Percentiles rank a stretch among this genome's conserved stretches.
Conservation (phyloP, 2,797 vertebrate genomes). For the Lemur catta region DNA sequence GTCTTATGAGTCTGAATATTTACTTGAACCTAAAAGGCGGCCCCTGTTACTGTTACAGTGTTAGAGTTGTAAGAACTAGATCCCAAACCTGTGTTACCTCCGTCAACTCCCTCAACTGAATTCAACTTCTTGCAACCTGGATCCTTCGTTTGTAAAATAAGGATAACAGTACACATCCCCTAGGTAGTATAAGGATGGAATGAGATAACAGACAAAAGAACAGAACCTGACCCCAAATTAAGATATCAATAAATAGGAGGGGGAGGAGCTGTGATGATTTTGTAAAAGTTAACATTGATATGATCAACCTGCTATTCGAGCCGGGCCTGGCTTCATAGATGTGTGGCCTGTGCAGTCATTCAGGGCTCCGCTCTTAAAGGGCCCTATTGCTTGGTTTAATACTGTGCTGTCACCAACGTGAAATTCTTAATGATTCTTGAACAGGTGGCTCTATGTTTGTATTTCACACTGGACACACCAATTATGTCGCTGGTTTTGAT, state of each 20-base stretch:
- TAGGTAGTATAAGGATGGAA: neutral
- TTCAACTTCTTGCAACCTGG: neutral
- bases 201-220: neutral
- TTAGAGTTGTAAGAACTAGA: neutral
- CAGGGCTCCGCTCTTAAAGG: fast-evolving
- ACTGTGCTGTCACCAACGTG: fast-evolving
- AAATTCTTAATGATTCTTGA: neutral
- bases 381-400: neutral
- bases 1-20: neutral
- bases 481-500: neutral
- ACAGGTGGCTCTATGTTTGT: neutral
- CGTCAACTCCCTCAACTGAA: neutral
- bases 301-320: too few species aligned
- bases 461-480: too few species aligned
- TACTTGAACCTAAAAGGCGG: too few species aligned
- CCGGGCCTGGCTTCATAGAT: neutral
- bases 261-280: neutral
- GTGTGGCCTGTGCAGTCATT: fast-evolving
- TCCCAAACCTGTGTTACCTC: neutral
- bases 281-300: neutral
- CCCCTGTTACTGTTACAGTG: neutral
- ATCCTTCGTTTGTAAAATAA: neutral
- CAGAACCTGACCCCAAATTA: neutral
- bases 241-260: neutral
- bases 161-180: fast-evolving